A percentile compares a stretch with the other conserved stretches of the same genome.
Conservation (phyloP, 1,140 invertebrate genomes). For the Megathymus violae region DNA sequence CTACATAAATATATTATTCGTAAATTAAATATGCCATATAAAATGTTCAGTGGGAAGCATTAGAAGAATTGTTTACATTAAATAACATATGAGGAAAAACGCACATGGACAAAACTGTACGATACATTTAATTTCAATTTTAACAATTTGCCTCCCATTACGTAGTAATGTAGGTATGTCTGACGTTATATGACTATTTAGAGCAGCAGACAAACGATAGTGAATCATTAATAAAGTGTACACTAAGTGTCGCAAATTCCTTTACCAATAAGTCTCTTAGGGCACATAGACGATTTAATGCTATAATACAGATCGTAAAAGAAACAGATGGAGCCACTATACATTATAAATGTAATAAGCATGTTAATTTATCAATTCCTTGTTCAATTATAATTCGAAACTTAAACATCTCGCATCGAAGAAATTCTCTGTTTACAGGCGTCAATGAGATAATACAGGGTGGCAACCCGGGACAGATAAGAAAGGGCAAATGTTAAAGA, state of each 20-base stretch:
- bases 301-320: too few relatives aligned
- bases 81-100: constrained; percentile 41
- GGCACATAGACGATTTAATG: not conserved
- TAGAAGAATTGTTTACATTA: too few relatives aligned
- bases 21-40: too few relatives aligned
- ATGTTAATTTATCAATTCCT: not conserved
- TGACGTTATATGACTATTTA: constrained; percentile 63
- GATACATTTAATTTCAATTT: constrained; percentile 42
- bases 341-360: not conserved
- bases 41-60: too few relatives aligned
- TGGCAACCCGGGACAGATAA: constrained; percentile 67
- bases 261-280: constrained; percentile 16
- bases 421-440: constrained; percentile 60
- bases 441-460: constrained; percentile 64
- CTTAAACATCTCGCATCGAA: constrained; percentile 39
- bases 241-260: constrained; percentile 56
- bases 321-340: not conserved
- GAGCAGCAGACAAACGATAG: constrained; percentile 54
- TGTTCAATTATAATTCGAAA: constrained; percentile 5
- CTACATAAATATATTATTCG: too few relatives aligned
- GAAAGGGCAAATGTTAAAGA: constrained; percentile 70
- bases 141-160: constrained; percentile 36
- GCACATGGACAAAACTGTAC: constrained; percentile 33
- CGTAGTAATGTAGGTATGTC: constrained; percentile 36
- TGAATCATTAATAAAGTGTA: constrained; percentile 68